These are phyloP conservation scores for Drosophila rellima DNA, from an alignment of 2,888 invertebrate genomes.

Conservation along the genomic window DNA sequence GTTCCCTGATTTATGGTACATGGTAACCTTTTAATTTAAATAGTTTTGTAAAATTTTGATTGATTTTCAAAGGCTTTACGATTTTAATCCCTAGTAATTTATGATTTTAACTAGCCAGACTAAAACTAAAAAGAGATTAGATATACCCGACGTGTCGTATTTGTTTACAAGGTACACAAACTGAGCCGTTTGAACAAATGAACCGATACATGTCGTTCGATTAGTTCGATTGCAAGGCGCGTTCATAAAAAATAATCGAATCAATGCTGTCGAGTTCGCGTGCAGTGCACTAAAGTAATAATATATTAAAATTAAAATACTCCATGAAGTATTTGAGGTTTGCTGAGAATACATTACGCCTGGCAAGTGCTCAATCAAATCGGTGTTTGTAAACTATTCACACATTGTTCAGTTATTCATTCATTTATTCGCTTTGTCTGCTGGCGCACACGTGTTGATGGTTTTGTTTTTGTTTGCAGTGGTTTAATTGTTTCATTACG, in stretches of 20 bases:
- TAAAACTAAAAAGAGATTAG: not conserved
- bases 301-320: slow-evolving; percentile 11
- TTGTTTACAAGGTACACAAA: slow-evolving; percentile 51
- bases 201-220: slow-evolving; percentile 45
- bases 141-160: slow-evolving; percentile 36
- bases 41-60: too few relatives aligned
- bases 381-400: not conserved
- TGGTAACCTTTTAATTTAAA: too few relatives aligned
- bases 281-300: slow-evolving; percentile 17
- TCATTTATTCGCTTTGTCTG: not conserved
- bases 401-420: not conserved
- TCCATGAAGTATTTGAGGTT: slow-evolving; percentile 48
- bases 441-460: slow-evolving; percentile 56
- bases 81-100: too few relatives aligned
- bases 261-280: slow-evolving; percentile 16
- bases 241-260: slow-evolving; percentile 37
- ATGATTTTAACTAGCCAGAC: not conserved
- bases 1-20: too few relatives aligned
- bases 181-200: slow-evolving; percentile 38
- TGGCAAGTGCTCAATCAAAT: slow-evolving; percentile 45
- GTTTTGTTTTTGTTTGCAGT: slow-evolving; percentile 57
- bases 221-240: slow-evolving; percentile 29
- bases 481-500: slow-evolving; percentile 31
- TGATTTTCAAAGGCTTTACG: too few relatives aligned
- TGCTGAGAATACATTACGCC: slow-evolving; percentile 32